Evolutionary conservation across 2,797 vertebrate species (phyloP), one percentile per base, ranked within the genome.

Genomic region (Lutjanus campechanus): DNA sequence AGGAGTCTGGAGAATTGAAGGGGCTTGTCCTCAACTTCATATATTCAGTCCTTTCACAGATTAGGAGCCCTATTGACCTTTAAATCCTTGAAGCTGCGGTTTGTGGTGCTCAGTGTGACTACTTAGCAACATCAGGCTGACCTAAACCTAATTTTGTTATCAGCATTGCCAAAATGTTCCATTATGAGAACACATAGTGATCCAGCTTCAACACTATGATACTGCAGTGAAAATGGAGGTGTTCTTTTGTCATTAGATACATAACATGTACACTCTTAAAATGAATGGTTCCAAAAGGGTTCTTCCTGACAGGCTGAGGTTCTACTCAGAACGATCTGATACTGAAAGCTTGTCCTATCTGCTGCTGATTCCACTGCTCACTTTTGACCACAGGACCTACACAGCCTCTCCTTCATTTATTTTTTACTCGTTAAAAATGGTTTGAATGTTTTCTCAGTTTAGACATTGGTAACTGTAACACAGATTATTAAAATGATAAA

Each of bases 41-140:
- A 62, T 76, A 77, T 86, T 81, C 73, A 64, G 79, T 80, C 53
- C 43, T 79, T 40, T 74, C 40, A 11, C 63, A 83, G 78, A 72
- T 81, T 73, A 69, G 73, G 61, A 58, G 70, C 71, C 80, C 81
- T 46, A 17, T 36, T 89, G 84, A 87, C 86, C 91, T 89, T 86
- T 85, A 84, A 89, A 89, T 93, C 88, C 73, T 67, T 64, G 74
- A 85, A 71, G 67, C 55, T 8, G 73, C 44, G 49, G 74, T 83
- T 74, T 58, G 41, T 76, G 73, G 51, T 25, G 19, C 73, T 85
- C 78, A 64, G 49, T 16, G 10, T 49, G 49, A 54, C 69, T 65
- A 59, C 74, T 83, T 74, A 77, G n/a, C 70, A 11, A 36, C 41
- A 43, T 65, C 54, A 55, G 69, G 4, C 36, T 47, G 65, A 73